phyloP scores from a whole-genome alignment of 1,140 invertebrate species.

The Gryon sp. region DNA sequence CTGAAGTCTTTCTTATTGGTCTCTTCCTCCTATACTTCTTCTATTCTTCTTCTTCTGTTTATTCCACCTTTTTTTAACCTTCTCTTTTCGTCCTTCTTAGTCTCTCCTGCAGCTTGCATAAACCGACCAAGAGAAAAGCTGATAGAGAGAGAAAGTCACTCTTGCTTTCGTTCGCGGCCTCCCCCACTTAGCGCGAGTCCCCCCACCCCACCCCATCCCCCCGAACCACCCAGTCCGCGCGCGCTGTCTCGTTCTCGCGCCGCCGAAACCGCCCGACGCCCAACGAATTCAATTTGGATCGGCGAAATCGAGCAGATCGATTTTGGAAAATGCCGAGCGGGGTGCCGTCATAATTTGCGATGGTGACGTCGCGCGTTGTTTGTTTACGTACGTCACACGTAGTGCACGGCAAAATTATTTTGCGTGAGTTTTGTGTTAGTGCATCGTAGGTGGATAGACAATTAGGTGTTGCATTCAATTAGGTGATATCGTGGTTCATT shows the following conservation, averaged over 20 bases:
- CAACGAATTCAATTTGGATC: constrained; percentile 58
- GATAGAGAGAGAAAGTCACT: constrained; percentile 63
- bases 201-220: constrained; percentile 30
- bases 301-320: constrained; percentile 52
- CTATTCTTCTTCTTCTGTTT: constrained; percentile 11
- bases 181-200: constrained; percentile 51
- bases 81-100: constrained; percentile 34
- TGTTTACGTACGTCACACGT: constrained; percentile 22
- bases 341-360: constrained; percentile 17
- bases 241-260: constrained; percentile 53
- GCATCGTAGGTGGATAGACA: too few species aligned
- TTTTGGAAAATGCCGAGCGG: constrained; percentile 45
- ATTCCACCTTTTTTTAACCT: constrained; percentile 15
- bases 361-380: constrained; percentile 30
- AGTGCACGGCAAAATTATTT: too few species aligned
- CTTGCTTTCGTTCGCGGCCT: constrained; percentile 69
- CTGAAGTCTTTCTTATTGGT: constrained; percentile 6
- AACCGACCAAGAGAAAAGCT: constrained; percentile 44
- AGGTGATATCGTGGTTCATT: too few species aligned
- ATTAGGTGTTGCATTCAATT: too few species aligned
- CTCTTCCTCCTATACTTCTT: constrained; percentile 18
- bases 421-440: constrained; percentile 35
- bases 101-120: constrained; percentile 11
- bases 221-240: constrained; percentile 50
- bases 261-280: constrained; percentile 53